Evolutionary conservation across 2,797 vertebrate species (phyloP).

Genomic region (Artibeus jamaicensis): DNA sequence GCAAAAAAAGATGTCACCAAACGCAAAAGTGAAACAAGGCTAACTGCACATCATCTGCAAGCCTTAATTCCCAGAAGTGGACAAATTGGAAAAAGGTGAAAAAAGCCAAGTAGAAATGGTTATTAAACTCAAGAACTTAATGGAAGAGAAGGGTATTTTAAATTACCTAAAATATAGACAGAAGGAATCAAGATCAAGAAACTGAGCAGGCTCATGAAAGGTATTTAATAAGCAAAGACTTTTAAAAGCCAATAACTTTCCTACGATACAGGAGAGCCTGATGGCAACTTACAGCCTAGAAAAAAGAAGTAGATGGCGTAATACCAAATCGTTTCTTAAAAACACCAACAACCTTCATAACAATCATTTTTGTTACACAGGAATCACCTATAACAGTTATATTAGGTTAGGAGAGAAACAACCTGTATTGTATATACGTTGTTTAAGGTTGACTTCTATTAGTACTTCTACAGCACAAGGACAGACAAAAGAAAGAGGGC

Average conservation of each 20-base stretch:
- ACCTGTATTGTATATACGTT: not conserved
- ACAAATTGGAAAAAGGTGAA: not conserved
- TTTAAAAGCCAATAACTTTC: not conserved
- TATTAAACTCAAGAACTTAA: not conserved
- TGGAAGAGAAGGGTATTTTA: not conserved
- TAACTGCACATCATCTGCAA: not conserved
- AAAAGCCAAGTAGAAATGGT: not conserved
- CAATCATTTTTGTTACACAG: not conserved
- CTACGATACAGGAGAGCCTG: not conserved
- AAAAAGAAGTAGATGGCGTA: not conserved
- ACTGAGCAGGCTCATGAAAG: not conserved
- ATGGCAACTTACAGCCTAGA: not conserved
- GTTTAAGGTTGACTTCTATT: not conserved
- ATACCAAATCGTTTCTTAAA: not conserved
- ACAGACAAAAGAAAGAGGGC: not conserved
- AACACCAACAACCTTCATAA: not conserved
- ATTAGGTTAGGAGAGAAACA: not conserved
- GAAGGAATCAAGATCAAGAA: not conserved
- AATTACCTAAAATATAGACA: not conserved
- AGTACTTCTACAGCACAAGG: not conserved
- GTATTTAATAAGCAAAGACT: not conserved
- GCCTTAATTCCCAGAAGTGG: not conserved
- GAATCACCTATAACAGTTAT: not conserved
- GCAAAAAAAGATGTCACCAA: not conserved
- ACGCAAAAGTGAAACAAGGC: not conserved